phyloP scores from a whole-genome alignment of 2,888 invertebrate species.

The Erebia ligea region DNA sequence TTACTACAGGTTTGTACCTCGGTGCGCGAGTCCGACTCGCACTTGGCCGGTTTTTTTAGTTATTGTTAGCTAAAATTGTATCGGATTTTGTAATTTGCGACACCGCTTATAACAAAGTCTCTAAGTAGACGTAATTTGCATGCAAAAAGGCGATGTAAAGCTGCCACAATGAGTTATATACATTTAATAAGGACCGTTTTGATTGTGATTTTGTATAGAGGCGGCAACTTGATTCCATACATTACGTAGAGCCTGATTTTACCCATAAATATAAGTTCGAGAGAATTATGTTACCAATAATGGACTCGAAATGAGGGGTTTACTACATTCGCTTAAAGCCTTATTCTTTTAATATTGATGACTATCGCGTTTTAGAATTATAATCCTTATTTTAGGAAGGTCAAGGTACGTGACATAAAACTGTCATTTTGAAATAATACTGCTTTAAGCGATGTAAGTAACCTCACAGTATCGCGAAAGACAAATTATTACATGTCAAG shows the following conservation, averaged over 20 bases:
- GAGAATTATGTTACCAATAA: background rate
- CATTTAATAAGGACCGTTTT: conserved; percentile 8
- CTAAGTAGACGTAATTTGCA: conserved; percentile 59
- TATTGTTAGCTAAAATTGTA: conserved; percentile 24
- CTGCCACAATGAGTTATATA: conserved; percentile 28
- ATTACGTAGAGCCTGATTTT: background rate
- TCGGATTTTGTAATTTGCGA: conserved; percentile 28
- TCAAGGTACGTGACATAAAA: no score
- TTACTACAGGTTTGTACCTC: no score
- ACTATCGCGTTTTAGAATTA: no score
- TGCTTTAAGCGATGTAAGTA: no score
- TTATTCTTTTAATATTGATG: no score
- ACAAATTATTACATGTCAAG: no score
- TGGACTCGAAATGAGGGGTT: background rate
- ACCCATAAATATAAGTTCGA: background rate
- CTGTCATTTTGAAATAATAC: no score
- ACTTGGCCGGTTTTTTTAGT: no score
- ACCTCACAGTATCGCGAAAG: no score
- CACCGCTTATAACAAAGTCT: conserved; percentile 39
- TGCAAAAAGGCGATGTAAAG: conserved; percentile 59
- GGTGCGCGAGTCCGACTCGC: no score
- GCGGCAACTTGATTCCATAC: background rate
- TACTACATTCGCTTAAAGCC: no score
- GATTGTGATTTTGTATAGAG: conserved; percentile 13
- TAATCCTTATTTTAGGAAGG: no score